Conservation (phyloP, 2,797 vertebrate species). For the Poecilia velifera region DNA sequence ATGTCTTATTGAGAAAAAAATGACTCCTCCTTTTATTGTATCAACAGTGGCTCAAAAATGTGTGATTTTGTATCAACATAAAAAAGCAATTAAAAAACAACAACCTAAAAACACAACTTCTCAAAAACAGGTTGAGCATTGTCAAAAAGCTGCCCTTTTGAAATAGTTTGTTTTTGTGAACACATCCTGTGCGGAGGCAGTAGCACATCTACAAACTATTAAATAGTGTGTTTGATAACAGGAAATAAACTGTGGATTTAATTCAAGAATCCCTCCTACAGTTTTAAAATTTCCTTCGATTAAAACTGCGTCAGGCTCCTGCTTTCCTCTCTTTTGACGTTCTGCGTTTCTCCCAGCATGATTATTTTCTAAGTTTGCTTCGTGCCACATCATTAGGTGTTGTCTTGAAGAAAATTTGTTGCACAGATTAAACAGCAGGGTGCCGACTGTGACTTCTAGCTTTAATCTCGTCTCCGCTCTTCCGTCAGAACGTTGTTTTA, state of each 20-base stretch:
- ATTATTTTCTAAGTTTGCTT: background rate
- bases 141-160: too few species aligned
- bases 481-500: slow-evolving; percentile 3
- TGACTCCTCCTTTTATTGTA: too few species aligned
- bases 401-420: background rate
- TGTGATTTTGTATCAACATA: too few species aligned
- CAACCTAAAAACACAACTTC: too few species aligned
- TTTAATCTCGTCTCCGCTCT: background rate
- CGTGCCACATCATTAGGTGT: background rate
- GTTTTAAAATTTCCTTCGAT: slow-evolving; percentile 31
- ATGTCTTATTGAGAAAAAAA: too few species aligned
- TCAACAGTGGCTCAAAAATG: too few species aligned
- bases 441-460: background rate
- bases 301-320: background rate
- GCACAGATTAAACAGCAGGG: background rate
- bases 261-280: slow-evolving; percentile 14
- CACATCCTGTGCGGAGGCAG: background rate
- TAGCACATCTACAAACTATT: background rate
- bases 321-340: background rate
- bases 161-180: background rate
- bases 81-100: fast-evolving
- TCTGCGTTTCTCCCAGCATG: background rate
- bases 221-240: background rate
- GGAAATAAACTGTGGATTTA: slow-evolving; percentile 25
- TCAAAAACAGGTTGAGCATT: too few species aligned